These are phyloP conservation scores for Danaus chrysippus DNA, from an alignment of 2,888 invertebrate genomes.

Conservation along the genomic window DNA sequence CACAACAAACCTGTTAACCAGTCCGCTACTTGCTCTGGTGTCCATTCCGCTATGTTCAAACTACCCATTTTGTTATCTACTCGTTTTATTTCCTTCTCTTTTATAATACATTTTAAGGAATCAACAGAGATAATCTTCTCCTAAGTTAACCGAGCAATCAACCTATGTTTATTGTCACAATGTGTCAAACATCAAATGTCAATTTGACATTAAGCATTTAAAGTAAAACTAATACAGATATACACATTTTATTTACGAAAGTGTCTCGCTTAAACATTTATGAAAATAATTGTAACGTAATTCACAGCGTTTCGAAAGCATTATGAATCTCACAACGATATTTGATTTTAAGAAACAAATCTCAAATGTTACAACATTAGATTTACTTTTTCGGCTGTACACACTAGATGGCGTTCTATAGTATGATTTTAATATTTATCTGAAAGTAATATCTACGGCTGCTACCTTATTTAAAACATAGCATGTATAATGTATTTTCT, in stretches of 20 bases:
- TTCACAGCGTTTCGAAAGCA: too few species aligned
- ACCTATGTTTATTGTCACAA: conserved; percentile 22
- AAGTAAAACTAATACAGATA: neutral
- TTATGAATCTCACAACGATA: too few species aligned
- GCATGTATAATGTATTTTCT: too few species aligned
- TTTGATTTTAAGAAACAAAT: too few species aligned
- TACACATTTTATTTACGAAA: neutral
- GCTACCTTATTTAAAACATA: too few species aligned
- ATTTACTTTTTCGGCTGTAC: too few species aligned
- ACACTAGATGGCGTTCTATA: too few species aligned
- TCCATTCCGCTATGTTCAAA: conserved; percentile 89
- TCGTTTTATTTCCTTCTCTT: conserved; percentile 16
- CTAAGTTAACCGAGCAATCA: conserved; percentile 19
- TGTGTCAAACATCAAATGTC: conserved; percentile 16
- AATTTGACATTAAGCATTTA: conserved; percentile 10
- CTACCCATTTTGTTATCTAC: conserved; percentile 50
- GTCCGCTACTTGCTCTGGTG: conserved; percentile 92
- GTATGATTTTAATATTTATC: too few species aligned
- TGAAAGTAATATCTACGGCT: too few species aligned
- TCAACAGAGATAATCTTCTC: conserved; percentile 18
- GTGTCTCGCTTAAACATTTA: too few species aligned
- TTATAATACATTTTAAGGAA: conserved; percentile 24
- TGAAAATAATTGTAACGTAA: too few species aligned
- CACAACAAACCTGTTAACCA: conserved; percentile 88
- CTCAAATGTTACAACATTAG: too few species aligned